phyloP scores from a whole-genome alignment of 2,888 invertebrate genomes.

The Drosophila formosana region DNA sequence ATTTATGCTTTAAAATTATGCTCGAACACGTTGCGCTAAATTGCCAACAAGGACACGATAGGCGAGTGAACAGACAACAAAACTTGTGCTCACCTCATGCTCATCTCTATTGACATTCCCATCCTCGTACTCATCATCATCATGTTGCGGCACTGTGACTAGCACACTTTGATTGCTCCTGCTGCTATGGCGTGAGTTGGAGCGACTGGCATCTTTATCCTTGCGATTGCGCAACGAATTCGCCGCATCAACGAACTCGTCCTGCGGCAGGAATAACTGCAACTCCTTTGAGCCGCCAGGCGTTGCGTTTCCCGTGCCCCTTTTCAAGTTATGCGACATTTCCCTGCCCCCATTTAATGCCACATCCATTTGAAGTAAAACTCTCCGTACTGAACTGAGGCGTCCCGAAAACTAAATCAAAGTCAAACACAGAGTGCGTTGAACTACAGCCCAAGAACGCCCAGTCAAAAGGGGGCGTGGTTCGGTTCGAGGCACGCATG shows the following conservation, averaged over 20 bases:
- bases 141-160: not conserved
- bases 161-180: constrained; percentile 20
- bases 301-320: constrained; percentile 2
- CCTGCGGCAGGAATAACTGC: constrained; percentile 18
- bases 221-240: constrained; percentile 55
- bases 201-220: constrained; percentile 25
- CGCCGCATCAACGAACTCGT: constrained; percentile 6
- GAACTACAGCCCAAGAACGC: constrained; percentile 23
- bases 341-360: constrained; percentile 21
- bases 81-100: constrained; percentile 23
- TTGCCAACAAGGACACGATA: constrained; percentile 17
- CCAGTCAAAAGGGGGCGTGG: constrained; percentile 14
- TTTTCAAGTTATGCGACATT: constrained; percentile 30
- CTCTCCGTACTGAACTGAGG: constrained; percentile 24
- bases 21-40: constrained; percentile 49
- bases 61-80: not conserved
- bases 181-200: constrained; percentile 1
- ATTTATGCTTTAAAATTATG: constrained; percentile 61
- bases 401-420: constrained; percentile 10
- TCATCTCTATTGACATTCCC: not conserved
- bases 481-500: constrained; percentile 26
- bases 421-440: constrained; percentile 33
- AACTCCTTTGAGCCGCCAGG: constrained; percentile 1
- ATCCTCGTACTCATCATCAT: not conserved
- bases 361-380: constrained; percentile 44